Conservation (phyloP, 1,140 invertebrate species). For the Zaprionus tsacasi region DNA sequence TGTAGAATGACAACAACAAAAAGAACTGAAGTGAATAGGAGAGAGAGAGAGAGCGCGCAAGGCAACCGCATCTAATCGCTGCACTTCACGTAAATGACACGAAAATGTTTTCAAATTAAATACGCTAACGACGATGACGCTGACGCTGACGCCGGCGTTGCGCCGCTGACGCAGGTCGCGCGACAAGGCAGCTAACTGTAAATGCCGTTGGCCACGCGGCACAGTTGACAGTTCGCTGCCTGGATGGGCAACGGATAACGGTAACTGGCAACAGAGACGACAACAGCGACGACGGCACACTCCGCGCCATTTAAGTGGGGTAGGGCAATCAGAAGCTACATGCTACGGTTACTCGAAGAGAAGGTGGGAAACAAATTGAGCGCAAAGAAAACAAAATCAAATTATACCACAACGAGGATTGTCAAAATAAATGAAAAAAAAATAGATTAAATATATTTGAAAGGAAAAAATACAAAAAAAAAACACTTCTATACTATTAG, state of each 20-base stretch:
- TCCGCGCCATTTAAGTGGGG: constrained; percentile 38
- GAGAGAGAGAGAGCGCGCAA: background rate
- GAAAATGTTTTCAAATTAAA: constrained; percentile 69
- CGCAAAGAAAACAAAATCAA: background rate
- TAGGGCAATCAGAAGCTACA: constrained; percentile 24
- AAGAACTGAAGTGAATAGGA: constrained; percentile 20
- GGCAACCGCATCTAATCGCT: constrained; percentile 61
- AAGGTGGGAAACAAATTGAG: background rate
- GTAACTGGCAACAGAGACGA: constrained; percentile 22
- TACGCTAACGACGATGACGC: constrained; percentile 34
- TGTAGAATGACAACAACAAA: constrained; percentile 46
- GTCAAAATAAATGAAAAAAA: background rate
- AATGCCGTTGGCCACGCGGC: constrained; percentile 8
- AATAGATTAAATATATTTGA: no score
- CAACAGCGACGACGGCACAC: constrained; percentile 20
- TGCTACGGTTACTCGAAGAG: background rate
- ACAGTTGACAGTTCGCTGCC: constrained; percentile 53
- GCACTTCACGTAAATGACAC: constrained; percentile 65
- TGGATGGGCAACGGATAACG: constrained; percentile 28
- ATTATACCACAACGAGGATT: background rate
- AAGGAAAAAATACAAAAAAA: no score
- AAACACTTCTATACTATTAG: no score
- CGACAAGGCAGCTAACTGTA: constrained; percentile 7
- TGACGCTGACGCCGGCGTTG: constrained; percentile 7
- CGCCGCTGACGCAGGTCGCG: constrained; percentile 4